These are phyloP conservation scores for Epiblema foenella DNA, from an alignment of 2,888 invertebrate genomes.

Conservation along the genomic window DNA sequence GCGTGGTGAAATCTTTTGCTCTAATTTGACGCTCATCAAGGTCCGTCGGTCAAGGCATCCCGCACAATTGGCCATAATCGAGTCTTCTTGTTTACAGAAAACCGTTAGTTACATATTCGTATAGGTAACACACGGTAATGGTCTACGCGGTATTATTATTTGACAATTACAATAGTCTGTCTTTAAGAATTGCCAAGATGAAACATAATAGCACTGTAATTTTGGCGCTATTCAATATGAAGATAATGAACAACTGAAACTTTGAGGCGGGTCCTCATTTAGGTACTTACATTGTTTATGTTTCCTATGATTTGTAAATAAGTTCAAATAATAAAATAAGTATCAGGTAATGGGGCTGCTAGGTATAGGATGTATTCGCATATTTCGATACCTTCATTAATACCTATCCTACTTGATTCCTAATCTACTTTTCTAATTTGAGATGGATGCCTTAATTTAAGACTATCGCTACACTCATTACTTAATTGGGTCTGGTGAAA, in stretches of 20 bases:
- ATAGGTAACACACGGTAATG: slow-evolving; percentile 2
- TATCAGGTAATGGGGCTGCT: neutral
- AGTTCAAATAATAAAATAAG: neutral
- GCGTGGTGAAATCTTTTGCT: slow-evolving; percentile 62
- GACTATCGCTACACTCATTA: no score
- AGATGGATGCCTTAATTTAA: no score
- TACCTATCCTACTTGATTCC: no score
- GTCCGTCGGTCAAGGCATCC: slow-evolving; percentile 74
- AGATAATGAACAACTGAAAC: no score
- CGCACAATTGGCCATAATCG: slow-evolving; percentile 62
- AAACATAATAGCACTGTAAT: neutral
- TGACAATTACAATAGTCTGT: neutral
- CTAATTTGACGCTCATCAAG: slow-evolving; percentile 67
- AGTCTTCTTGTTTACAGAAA: slow-evolving; percentile 50
- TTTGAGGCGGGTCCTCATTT: no score
- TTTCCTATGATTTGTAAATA: neutral
- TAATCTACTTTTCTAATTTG: no score
- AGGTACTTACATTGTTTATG: neutral
- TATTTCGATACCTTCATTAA: no score
- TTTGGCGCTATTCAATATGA: neutral
- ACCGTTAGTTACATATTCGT: slow-evolving; percentile 3
- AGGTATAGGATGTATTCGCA: no score
- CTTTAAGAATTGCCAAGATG: neutral
- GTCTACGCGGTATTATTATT: neutral
- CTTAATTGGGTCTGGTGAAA: no score